Conservation (phyloP, 1,140 invertebrate species). For the Zeugodacus cucurbitae region DNA sequence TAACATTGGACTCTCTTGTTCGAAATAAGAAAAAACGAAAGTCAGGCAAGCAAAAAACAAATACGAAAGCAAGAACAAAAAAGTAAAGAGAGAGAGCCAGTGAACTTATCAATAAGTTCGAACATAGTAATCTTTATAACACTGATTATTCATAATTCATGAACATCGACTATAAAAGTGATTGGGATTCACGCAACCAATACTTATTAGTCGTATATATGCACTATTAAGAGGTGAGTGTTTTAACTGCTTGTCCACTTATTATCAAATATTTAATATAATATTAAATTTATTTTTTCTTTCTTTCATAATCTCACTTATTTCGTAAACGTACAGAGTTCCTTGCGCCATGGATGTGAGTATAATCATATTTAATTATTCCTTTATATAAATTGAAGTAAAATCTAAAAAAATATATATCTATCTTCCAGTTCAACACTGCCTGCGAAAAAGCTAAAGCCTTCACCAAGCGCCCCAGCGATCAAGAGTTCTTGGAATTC, state of each 20-base stretch:
- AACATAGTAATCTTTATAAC: neutral
- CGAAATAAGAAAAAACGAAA: neutral
- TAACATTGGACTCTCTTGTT: no score
- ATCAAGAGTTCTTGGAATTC: constrained; percentile 86
- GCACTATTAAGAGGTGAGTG: no score
- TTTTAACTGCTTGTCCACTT: no score
- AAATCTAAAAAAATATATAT: neutral
- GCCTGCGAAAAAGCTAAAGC: constrained; percentile 83
- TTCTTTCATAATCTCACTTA: no score
- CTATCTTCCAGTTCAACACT: constrained; percentile 73
- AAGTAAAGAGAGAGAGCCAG: neutral
- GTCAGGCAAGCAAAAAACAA: neutral
- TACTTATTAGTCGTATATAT: no score
- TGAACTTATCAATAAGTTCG: neutral
- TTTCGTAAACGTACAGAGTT: no score
- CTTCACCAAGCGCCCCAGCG: constrained; percentile 79
- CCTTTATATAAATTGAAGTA: neutral
- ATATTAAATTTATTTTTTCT: no score
- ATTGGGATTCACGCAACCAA: no score
- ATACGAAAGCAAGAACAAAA: neutral
- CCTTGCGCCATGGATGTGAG: no score
- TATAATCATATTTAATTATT: neutral
- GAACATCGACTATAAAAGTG: neutral
- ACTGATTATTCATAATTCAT: neutral
- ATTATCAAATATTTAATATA: no score